Base-by-base conservation (phyloP, 1,140 invertebrate species). In the Trachymyrmex septentrionalis region DNA sequence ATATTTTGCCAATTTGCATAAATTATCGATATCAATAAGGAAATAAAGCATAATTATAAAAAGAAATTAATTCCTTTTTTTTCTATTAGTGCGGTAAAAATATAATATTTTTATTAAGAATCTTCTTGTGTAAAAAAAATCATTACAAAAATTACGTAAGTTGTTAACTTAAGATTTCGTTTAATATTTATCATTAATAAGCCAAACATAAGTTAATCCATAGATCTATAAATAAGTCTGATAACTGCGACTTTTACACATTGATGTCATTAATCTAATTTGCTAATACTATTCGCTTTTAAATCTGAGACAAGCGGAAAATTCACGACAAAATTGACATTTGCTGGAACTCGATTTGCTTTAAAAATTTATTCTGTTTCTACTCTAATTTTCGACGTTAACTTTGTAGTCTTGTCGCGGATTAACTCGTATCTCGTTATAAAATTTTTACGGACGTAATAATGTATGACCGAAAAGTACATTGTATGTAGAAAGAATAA, bases 181-280 rank as follows among this genome's bases (percentile, higher is more conserved):
- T 64, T 38, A 21, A n/a, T 55, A 30, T 53, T 3, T 50, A 50
- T 50, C 44, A 66, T 78, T 53, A 50, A 30, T 30, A 3, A 24
- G 10, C 12, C n/a, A 50, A 48, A 3, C 14, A 27, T 4, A 64
- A 30, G 14, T 30, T 16, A 53, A 73, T 73, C 19, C 16, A 30
- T 30, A 34, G 53, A 50, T 50, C 12, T 27, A 24, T 9, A 61
- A 27, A 77, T 38, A 76, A 48, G n/a, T 59, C 21, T 19, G 27
- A 12, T 19, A 10, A 38, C n/a, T 66, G 38, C 24, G 69, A 87
- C 69, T 86, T 87, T 85, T 63, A 75, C 4, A 71, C 6, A n/a
- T 55, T 19, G 21, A 48, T 84, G 0, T 10, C 3, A 27, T 44
- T 38, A 78, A 66, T 19, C 44, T 77, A 71, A 86, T 86, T 38